These are phyloP conservation scores for Chrysina gloriosa DNA, from an alignment of 2,888 invertebrate species.

Conservation along the genomic window DNA sequence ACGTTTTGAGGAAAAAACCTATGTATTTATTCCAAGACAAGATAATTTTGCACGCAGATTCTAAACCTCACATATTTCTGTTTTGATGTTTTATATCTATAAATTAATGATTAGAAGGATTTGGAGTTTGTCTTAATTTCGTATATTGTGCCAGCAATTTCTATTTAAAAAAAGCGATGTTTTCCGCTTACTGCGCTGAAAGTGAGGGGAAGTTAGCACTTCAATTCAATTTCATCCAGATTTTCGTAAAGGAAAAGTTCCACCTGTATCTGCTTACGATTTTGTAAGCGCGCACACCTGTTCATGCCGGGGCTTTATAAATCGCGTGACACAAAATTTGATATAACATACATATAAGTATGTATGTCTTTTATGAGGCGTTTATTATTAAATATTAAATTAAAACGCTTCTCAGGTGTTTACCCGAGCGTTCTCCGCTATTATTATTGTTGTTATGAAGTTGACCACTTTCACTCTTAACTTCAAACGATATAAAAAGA, in stretches of 20 bases:
- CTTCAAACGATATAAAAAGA: neutral
- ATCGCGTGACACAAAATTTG: conserved; percentile 12
- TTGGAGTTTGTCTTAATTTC: neutral
- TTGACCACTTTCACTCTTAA: conserved; percentile 2
- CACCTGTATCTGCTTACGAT: neutral
- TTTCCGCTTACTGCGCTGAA: too few species aligned
- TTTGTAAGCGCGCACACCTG: neutral
- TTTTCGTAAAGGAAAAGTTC: neutral
- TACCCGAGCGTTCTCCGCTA: neutral
- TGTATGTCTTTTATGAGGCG: neutral
- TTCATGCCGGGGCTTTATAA: neutral
- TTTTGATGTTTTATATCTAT: too few species aligned
- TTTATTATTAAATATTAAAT: neutral
- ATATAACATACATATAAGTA: too few species aligned
- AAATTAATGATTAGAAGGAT: neutral
- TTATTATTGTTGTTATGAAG: neutral
- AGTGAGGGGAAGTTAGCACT: neutral
- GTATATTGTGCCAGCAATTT: neutral
- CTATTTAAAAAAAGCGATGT: too few species aligned
- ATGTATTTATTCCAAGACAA: too few species aligned
- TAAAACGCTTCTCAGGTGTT: neutral
- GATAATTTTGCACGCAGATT: too few species aligned
- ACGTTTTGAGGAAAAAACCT: too few species aligned
- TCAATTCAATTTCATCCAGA: too few species aligned
- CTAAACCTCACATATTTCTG: too few species aligned